These are phyloP conservation scores for Silurus aristotelis DNA, from an alignment of 2,797 vertebrate genomes.

Conservation along the genomic window DNA sequence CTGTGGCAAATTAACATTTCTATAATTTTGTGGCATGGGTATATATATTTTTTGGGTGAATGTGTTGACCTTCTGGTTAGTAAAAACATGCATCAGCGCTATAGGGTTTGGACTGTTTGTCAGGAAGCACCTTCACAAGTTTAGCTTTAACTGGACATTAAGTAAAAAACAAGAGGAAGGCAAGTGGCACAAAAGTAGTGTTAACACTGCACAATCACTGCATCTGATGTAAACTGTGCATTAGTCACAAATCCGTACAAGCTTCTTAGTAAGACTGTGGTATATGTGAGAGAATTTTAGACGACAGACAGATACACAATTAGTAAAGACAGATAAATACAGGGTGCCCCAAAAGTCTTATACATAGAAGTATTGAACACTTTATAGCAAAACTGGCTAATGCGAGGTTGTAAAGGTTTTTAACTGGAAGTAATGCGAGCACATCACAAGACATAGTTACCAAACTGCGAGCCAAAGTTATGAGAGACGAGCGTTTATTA, in stretches of 20 bases:
- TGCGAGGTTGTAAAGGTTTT: too few relatives aligned
- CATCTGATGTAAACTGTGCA: background rate
- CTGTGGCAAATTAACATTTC: background rate
- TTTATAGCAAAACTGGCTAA: too few relatives aligned
- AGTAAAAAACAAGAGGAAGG: background rate
- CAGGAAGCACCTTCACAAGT: background rate
- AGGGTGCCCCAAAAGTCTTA: too few relatives aligned
- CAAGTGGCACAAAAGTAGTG: background rate
- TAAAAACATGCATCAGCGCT: background rate
- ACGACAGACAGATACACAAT: slow-evolving; percentile 40
- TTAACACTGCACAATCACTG: background rate
- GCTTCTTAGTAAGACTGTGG: slow-evolving; percentile 36
- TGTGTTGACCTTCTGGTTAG: background rate
- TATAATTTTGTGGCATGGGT: background rate
- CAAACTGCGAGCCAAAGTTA: too few relatives aligned
- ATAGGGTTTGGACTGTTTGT: background rate
- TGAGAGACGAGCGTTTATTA: too few relatives aligned
- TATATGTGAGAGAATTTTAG: slow-evolving; percentile 34
- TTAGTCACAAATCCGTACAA: slow-evolving; percentile 30
- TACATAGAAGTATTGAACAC: too few relatives aligned
- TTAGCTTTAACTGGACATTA: background rate
- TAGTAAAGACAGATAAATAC: slow-evolving; percentile 23
- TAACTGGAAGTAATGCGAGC: too few relatives aligned
- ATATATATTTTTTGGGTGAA: background rate
- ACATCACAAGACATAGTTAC: too few relatives aligned